Evolutionary conservation across 2,797 vertebrate species (phyloP).

Genomic region (Periophthalmus magnuspinnatus): DNA sequence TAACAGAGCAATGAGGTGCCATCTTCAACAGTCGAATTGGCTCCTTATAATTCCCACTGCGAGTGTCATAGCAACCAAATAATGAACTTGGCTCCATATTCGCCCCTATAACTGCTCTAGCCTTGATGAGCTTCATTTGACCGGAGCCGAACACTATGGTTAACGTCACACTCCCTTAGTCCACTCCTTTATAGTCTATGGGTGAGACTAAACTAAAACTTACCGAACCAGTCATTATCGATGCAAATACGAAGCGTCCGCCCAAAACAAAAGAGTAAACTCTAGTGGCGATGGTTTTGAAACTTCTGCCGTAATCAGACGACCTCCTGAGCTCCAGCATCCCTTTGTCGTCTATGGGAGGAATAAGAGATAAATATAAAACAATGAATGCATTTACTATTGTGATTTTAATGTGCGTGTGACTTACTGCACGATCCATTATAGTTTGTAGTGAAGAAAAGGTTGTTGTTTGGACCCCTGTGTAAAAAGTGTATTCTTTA

Average conservation of each 20-base stretch:
- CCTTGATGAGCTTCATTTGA: no score
- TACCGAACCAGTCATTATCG: constrained; percentile 89
- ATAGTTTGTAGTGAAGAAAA: constrained; percentile 86
- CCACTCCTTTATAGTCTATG: no score
- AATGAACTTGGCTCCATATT: no score
- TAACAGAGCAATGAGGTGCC: no score
- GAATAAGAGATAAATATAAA: not conserved
- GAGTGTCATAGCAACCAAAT: no score
- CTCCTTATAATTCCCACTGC: no score
- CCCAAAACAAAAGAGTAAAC: constrained; percentile 92
- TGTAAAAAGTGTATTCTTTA: constrained; percentile 17
- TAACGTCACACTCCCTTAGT: no score
- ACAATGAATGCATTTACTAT: not conserved
- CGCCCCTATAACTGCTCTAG: no score
- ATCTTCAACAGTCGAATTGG: no score
- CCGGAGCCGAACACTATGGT: no score
- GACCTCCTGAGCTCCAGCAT: constrained; percentile 85
- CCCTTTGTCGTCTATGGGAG: constrained; percentile 80
- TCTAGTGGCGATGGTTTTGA: constrained; percentile 83
- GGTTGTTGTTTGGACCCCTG: constrained; percentile 84
- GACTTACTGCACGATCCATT: constrained; percentile 93
- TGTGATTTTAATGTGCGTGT: not conserved
- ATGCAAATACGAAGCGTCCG: constrained; percentile 89
- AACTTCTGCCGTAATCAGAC: constrained; percentile 81
- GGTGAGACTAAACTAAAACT: constrained; percentile 3